phyloP scores from a whole-genome alignment of 2,888 invertebrate species.

The Ophion slaviceki region DNA sequence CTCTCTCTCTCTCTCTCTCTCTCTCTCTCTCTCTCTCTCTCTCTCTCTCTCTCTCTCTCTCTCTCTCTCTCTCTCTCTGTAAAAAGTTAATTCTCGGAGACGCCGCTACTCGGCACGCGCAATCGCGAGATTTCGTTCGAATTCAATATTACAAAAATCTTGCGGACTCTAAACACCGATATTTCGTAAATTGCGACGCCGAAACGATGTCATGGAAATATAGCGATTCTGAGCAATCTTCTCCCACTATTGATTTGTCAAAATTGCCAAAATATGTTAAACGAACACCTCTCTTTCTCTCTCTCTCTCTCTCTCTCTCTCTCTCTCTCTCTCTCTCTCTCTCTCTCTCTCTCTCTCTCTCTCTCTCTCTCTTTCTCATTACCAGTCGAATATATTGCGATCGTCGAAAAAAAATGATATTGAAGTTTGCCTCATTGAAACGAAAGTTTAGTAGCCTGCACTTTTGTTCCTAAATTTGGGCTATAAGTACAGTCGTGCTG shows the following conservation, averaged over 20 bases:
- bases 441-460: too few relatives aligned
- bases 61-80: slow-evolving; percentile 7
- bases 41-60: slow-evolving; percentile 19
- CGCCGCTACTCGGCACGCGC: slow-evolving; percentile 9
- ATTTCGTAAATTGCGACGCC: slow-evolving; percentile 20
- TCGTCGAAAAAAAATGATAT: slow-evolving; percentile 25
- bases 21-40: neutral
- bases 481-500: too few relatives aligned
- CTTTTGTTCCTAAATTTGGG: too few relatives aligned
- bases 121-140: slow-evolving; percentile 25
- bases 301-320: neutral
- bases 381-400: slow-evolving; percentile 5
- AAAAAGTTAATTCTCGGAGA: slow-evolving; percentile 29
- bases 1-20: neutral
- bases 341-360: neutral
- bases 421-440: too few relatives aligned
- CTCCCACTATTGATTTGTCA: slow-evolving; percentile 19
- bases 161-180: slow-evolving; percentile 21
- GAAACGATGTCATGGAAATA: slow-evolving; percentile 28
- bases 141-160: slow-evolving; percentile 18
- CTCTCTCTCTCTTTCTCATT: neutral
- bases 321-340: slow-evolving; percentile 1
- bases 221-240: slow-evolving; percentile 40
- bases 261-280: slow-evolving; percentile 51
- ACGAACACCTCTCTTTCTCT: slow-evolving; percentile 5